phyloP scores from a whole-genome alignment of 2,113 vertebrate species.

The Baryphthengus martii region DNA sequence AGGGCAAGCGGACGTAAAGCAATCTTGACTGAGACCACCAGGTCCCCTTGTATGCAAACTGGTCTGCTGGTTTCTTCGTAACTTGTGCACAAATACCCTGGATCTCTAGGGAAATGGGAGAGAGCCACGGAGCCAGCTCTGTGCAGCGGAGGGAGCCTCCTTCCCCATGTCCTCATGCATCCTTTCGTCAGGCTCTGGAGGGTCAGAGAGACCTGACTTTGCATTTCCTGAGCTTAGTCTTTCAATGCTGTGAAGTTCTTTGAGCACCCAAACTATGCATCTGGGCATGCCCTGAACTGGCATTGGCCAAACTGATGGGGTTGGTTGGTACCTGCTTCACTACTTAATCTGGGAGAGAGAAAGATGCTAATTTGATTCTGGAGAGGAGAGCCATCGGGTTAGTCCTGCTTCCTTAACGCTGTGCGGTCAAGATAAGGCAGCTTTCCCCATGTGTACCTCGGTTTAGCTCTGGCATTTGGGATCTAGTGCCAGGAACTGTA shows the following conservation, averaged over 20 bases:
- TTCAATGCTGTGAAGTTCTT: not conserved
- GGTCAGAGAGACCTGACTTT: not conserved
- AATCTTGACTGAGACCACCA: not conserved
- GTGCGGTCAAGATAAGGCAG: not conserved
- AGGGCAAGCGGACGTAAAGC: not conserved
- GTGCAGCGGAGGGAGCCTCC: not conserved
- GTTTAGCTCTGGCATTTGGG: not conserved
- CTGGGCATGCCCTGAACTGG: not conserved
- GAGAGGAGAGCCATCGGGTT: not conserved
- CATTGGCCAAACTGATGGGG: not conserved
- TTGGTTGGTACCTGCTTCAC: not conserved
- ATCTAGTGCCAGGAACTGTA: not conserved
- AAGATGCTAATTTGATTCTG: not conserved
- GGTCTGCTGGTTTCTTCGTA: not conserved
- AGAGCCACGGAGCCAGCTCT: not conserved
- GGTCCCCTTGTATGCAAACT: not conserved
- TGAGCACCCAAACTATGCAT: not conserved
- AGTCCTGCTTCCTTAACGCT: not conserved
- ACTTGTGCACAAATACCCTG: not conserved
- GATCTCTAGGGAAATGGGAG: not conserved
- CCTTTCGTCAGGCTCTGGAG: not conserved
- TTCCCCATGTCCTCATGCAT: not conserved
- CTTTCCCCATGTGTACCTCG: not conserved
- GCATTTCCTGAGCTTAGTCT: not conserved
- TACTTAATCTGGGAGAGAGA: not conserved